A percentile compares a stretch with the other conserved stretches of the same genome.
Evolutionary conservation across 1,140 invertebrate genomes (phyloP).

Genomic region (Galleria mellonella): DNA sequence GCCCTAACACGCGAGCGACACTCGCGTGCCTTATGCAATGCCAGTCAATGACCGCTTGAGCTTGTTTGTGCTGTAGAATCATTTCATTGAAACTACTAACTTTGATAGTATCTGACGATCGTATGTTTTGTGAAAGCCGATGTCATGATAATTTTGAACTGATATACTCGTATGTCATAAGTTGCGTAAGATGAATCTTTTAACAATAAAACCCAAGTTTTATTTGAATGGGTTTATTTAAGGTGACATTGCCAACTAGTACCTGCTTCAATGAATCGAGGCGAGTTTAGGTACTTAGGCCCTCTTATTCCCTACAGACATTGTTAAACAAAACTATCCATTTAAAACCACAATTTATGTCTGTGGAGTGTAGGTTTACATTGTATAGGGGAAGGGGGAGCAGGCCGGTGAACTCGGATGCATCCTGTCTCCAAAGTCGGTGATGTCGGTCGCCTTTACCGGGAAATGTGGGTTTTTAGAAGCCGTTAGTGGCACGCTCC

Average conservation of each 20-base stretch:
- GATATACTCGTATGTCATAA: slow-evolving; percentile 5
- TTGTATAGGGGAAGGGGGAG: slow-evolving; percentile 24
- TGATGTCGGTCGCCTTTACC: slow-evolving; percentile 46
- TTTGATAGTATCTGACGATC: slow-evolving; percentile 13
- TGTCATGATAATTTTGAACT: slow-evolving; percentile 2
- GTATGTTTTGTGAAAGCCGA: slow-evolving; percentile 38
- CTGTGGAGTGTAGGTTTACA: slow-evolving; percentile 41
- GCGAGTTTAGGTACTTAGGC: no score
- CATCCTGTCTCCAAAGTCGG: slow-evolving; percentile 53
- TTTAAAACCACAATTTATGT: slow-evolving; percentile 47
- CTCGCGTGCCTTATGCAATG: slow-evolving; percentile 52
- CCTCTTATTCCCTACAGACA: no score
- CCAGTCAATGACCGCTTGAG: slow-evolving; percentile 48
- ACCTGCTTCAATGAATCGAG: slow-evolving; percentile 1
- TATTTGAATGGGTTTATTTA: not conserved
- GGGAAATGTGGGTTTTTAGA: slow-evolving; percentile 64
- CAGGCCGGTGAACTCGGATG: slow-evolving; percentile 50
- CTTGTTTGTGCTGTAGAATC: slow-evolving; percentile 30
- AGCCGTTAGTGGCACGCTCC: slow-evolving; percentile 47
- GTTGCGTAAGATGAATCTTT: slow-evolving; percentile 6
- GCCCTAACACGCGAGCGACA: slow-evolving; percentile 40
- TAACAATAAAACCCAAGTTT: not conserved
- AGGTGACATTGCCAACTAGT: no score
- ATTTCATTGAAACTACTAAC: slow-evolving; percentile 23
- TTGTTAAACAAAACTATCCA: slow-evolving; percentile 1